Conservation (phyloP, 2,888 invertebrate species). For the Achlya flavicornis region DNA sequence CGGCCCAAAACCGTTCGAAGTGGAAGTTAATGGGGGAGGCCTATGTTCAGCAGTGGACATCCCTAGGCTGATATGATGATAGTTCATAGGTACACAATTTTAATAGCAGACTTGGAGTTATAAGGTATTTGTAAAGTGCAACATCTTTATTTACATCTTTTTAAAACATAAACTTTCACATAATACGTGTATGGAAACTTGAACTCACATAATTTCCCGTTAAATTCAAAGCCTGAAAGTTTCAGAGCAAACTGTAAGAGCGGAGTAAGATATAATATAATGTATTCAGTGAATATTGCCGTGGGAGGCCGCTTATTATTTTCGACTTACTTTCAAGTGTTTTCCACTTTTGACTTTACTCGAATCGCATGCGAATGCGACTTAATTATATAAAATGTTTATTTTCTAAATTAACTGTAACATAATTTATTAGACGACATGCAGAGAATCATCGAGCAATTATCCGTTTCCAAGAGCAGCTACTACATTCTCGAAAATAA, state of each 20-base stretch:
- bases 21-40: too few relatives aligned
- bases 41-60: too few relatives aligned
- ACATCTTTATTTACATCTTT: neutral
- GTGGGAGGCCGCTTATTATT: conserved; percentile 73
- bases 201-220: neutral
- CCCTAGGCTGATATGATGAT: too few relatives aligned
- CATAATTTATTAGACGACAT: too few relatives aligned
- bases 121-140: neutral
- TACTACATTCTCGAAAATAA: too few relatives aligned
- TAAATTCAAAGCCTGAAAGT: conserved; percentile 11
- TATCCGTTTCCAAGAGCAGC: too few relatives aligned
- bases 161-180: neutral
- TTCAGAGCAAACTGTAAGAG: conserved; percentile 20
- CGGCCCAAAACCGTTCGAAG: too few relatives aligned
- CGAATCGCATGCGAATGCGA: neutral
- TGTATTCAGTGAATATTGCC: conserved; percentile 80
- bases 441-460: too few relatives aligned
- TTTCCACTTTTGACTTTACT: conserved; percentile 30
- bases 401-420: too few relatives aligned
- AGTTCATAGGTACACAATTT: too few relatives aligned
- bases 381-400: too few relatives aligned
- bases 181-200: neutral
- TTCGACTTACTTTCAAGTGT: conserved; percentile 66
- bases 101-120: too few relatives aligned
- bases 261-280: conserved; percentile 52